Conservation (phyloP, 2,888 invertebrate genomes). For the Drosophila sordidapex region DNA sequence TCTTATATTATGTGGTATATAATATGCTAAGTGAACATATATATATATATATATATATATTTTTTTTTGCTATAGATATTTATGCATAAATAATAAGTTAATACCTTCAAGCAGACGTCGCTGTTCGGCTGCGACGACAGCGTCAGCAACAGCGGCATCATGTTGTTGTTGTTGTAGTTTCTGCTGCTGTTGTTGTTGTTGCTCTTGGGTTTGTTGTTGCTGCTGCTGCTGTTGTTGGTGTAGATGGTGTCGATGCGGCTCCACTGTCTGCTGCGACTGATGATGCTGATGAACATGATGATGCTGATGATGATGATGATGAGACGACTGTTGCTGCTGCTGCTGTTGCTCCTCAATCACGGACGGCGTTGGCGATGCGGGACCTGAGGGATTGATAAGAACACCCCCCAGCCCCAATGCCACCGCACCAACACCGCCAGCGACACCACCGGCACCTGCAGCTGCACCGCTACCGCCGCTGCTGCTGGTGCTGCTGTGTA, state of each 20-base stretch:
- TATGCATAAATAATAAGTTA: conserved; percentile 72
- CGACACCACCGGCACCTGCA: conserved; percentile 31
- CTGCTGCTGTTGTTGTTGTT: conserved; percentile 66
- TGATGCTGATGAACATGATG: conserved; percentile 64
- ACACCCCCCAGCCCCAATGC: conserved; percentile 42
- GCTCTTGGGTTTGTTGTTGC: conserved; percentile 59
- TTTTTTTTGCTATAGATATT: conserved; percentile 54
- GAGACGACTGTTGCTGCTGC: conserved; percentile 25
- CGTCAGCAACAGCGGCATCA: conserved; percentile 76
- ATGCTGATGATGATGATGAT: conserved; percentile 59
- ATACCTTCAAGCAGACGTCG: conserved; percentile 85
- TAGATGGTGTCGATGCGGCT: conserved; percentile 58
- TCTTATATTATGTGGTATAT: conserved; percentile 46
- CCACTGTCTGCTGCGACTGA: conserved; percentile 60
- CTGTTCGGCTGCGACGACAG: conserved; percentile 83
- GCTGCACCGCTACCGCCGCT: conserved; percentile 38
- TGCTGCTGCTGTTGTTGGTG: conserved; percentile 60
- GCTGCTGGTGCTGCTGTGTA: conserved; percentile 60
- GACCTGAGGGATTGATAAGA: conserved; percentile 73
- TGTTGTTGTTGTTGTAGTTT: conserved; percentile 70
- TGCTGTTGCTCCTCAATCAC: conserved; percentile 71
- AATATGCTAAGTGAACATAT: conserved; percentile 39
- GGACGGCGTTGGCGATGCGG: conserved; percentile 82
- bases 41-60: conserved; percentile 47
- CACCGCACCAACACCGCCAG: conserved; percentile 42